Evolutionary conservation across 2,888 invertebrate genomes (phyloP), one percentile per base, ranked within the genome.

Genomic region (Drosophila picticornis): DNA sequence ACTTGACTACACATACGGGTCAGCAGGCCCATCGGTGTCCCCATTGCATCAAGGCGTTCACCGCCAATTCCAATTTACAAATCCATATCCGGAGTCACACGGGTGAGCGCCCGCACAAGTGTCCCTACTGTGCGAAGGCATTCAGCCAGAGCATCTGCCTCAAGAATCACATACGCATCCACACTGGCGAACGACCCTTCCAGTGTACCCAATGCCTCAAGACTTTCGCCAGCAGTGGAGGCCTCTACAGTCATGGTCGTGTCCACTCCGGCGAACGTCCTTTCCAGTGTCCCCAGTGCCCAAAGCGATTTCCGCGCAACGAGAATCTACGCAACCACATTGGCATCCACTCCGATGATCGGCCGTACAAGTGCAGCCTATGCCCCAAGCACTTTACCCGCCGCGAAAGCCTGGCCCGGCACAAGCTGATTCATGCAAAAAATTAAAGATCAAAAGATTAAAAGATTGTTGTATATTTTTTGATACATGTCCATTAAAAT

Each of bases 141-240:
- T 61, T 61, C 3, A 53, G 9, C 19, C 52, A 40, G 10, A 38
- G 10, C 34, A 25, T 11, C 5, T 31, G 25, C 9, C 61, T 61
- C 4, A 7, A 38, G n/a, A 61, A 53, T 11, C 61, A 53, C 40
- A 52, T 36, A 27, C 61, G 61, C 16, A 19, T 52, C 7, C 61
- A 61, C 5, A 40, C 53, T 1, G 61, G 61, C 38, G 61, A 61
- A 25, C 52, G 61, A 13, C 61, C 61, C 3, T 61, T 19, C 40
- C 32, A 61, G 7, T 61, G 61, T 25, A 4, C 9, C 13, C 52
- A 53, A 16, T 61, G 61, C 40, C 25, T 38, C 4, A 61, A 61
- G 25, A 5, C 31, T 22, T 61, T 52, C 11, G 11, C 38, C 19
- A 38, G 32, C 7, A 38, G 4, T 0, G 61, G 31, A 1, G 25